Evolutionary conservation across 2,113 vertebrate species (phyloP), one percentile per base, ranked within the genome.

Genomic region (Willisornis vidua): DNA sequence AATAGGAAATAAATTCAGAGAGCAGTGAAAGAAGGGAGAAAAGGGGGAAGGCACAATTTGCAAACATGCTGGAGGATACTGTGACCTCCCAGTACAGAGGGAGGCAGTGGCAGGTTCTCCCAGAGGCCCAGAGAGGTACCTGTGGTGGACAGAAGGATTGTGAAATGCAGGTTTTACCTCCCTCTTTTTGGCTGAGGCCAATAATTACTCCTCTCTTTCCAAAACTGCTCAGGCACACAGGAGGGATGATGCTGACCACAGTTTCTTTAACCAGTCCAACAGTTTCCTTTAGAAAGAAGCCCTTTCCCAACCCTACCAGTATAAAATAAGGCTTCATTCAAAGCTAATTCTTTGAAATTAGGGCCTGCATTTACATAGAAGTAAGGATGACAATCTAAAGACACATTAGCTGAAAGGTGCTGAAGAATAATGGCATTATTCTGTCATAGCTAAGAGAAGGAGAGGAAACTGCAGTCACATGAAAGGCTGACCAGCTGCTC

Each of bases 401-500:
- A 75, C 68, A 29, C 33, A 58, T 63, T 22, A 86, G 48, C 57
- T 90, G 72, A 75, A 74, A 82, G 61, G 73, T 89, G 70, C 52
- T 87, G 81, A 90, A 72, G 86, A 96, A 72, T 86, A 86, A 92
- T 77, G 59, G 52, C 14, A 57, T 65, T 95, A 72, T 87, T 94
- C 54, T 79, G 4, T 73, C n/a, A 43, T 75, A 79, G 31, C 67
- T 58, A 11, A 20, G 37, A 91, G 93, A 87, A 90, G 79, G 59
- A 85, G 89, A 94, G 71, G 89, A 95, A 95, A 76, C 62, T 71
- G 46, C 73, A 61, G 33, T 94, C 70, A 85, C 70, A 78, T 5
- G 74, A 55, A 81, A 92, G 73, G 62, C 54, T 92, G 94, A 89
- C 87, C 94, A 91, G 95, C 77, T 89, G 87, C 66, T 90, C 8